Evolutionary conservation across 92 coral and sea anemone species (phyloP).

Genomic region (Porites divaricata): DNA sequence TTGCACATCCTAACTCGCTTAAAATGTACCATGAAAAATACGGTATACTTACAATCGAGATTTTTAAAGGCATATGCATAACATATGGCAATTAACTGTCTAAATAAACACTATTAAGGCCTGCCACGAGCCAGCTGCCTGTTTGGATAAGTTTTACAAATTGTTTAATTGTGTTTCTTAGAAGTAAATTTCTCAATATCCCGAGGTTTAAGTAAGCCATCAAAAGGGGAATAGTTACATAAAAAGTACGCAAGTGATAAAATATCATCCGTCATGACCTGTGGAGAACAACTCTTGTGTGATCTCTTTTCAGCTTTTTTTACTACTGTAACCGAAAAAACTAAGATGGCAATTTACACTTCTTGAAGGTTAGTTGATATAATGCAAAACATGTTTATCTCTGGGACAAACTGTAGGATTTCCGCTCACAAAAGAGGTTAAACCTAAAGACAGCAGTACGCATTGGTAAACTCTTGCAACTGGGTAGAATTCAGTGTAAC

Average conservation of each 20-base stretch:
- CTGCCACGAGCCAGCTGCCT: slow-evolving; percentile 6
- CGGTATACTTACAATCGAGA: neutral
- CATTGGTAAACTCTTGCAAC: neutral
- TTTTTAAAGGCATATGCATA: neutral
- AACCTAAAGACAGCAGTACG: neutral
- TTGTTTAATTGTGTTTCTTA: neutral
- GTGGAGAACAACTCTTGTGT: too few species aligned
- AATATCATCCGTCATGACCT: too few species aligned
- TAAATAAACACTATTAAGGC: neutral
- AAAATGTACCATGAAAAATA: neutral
- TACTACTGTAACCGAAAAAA: too few species aligned
- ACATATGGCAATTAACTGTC: neutral
- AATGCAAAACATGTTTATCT: slow-evolving; percentile 7
- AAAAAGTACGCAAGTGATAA: too few species aligned
- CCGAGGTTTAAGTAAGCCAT: too few species aligned
- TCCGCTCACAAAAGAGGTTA: neutral
- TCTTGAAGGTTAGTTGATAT: slow-evolving; percentile 4
- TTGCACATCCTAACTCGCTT: neutral
- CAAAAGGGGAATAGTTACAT: too few species aligned
- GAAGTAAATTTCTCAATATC: neutral
- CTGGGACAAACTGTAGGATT: neutral
- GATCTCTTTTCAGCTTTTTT: too few species aligned
- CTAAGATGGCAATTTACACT: neutral
- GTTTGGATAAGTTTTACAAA: slow-evolving; percentile 2
- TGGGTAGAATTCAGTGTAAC: neutral